These are phyloP conservation scores for Geodia barretti DNA, from an alignment of 37 sponge, comb jelly and placozoan genomes.

Conservation along the genomic window DNA sequence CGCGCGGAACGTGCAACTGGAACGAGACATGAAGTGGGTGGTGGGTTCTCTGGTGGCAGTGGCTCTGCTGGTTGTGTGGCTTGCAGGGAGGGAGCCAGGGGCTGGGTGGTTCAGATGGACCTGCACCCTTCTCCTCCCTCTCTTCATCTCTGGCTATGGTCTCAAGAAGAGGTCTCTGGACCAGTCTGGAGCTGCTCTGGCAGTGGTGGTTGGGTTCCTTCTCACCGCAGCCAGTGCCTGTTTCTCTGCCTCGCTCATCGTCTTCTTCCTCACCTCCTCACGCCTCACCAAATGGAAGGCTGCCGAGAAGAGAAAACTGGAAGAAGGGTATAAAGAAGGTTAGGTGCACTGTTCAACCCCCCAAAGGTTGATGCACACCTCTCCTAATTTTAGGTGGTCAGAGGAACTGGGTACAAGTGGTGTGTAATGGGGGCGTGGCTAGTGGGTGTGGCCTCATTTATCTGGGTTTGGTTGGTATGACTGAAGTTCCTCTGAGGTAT, in stretches of 20 bases:
- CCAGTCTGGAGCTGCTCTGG: constrained; percentile 65
- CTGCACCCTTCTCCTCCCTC: constrained; percentile 42
- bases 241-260: constrained; percentile 66
- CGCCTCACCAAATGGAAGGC: constrained; percentile 85
- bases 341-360: neutral
- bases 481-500: constrained; percentile 38
- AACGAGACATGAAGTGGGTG: constrained; percentile 20
- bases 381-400: constrained; percentile 64
- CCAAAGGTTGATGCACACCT: too few species aligned
- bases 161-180: constrained; percentile 67
- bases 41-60: constrained; percentile 37
- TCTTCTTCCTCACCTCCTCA: constrained; percentile 86
- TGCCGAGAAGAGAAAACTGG: constrained; percentile 58
- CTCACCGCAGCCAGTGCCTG: constrained; percentile 67
- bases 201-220: constrained; percentile 79
- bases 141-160: constrained; percentile 55
- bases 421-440: constrained; percentile 87
- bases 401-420: constrained; percentile 85
- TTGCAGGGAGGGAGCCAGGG: neutral
- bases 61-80: constrained; percentile 38
- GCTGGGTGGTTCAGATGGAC: constrained; percentile 9
- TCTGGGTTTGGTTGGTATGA: constrained; percentile 34
- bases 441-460: constrained; percentile 63
- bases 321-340: constrained; percentile 62
- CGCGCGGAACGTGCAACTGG: neutral